These are phyloP conservation scores for Trochalopteron elliotii DNA, from an alignment of 2,113 vertebrate genomes.

Conservation along the genomic window DNA sequence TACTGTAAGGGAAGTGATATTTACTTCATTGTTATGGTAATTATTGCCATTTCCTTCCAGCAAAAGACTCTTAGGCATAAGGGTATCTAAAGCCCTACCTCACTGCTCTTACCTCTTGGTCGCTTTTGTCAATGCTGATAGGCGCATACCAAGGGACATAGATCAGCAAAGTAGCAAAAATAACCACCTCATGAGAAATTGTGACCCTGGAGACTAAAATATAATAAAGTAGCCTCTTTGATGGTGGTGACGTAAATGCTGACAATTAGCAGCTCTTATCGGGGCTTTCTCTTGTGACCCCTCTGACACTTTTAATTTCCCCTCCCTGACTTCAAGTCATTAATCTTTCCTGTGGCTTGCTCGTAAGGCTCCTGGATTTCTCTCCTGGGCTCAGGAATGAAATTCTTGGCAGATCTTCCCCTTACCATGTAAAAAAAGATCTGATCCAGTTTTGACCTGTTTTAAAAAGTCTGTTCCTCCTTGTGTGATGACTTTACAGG, in stretches of 20 bases:
- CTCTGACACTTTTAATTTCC: slow-evolving; percentile 17
- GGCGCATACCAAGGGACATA: background rate
- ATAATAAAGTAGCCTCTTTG: background rate
- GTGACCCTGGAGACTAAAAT: background rate
- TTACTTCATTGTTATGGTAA: slow-evolving; percentile 28
- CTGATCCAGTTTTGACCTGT: background rate
- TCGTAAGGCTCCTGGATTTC: background rate
- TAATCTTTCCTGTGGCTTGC: background rate
- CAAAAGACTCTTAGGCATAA: background rate
- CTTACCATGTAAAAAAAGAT: background rate
- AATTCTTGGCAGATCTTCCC: background rate
- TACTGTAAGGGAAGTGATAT: slow-evolving; percentile 24
- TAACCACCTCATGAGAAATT: background rate
- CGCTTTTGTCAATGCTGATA: background rate
- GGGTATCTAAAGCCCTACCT: background rate
- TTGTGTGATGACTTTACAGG: background rate
- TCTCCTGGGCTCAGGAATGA: background rate
- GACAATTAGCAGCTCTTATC: slow-evolving; percentile 21
- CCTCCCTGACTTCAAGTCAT: background rate
- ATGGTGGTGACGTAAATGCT: slow-evolving; percentile 21
- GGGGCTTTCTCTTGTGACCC: background rate
- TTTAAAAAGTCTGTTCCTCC: background rate
- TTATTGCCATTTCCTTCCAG: slow-evolving; percentile 22
- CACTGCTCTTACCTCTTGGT: background rate
- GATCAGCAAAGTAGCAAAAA: slow-evolving; percentile 1